These are phyloP conservation scores for Aphodius sticticus DNA, from an alignment of 2,888 invertebrate species.

Conservation along the genomic window DNA sequence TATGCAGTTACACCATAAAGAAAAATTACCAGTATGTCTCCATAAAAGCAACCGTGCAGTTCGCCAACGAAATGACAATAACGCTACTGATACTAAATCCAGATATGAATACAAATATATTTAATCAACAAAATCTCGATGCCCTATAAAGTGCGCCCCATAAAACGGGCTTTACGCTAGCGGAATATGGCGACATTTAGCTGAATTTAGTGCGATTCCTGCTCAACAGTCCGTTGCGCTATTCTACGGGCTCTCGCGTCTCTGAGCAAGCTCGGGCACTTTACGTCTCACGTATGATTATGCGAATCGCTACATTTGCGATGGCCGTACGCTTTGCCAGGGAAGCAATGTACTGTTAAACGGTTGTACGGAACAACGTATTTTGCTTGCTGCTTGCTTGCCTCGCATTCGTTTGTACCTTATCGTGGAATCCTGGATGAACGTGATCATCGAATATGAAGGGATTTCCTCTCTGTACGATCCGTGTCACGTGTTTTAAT, in stretches of 20 bases:
- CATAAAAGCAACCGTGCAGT: background rate
- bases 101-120: constrained; percentile 5
- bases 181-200: constrained; percentile 14
- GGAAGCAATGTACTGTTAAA: constrained; percentile 49
- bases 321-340: constrained; percentile 32
- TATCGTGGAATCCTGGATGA: background rate
- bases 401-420: background rate
- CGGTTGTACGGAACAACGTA: constrained; percentile 45
- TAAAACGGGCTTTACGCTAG: constrained; percentile 9
- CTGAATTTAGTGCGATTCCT: constrained; percentile 4
- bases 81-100: background rate
- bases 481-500: background rate
- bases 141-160: constrained; percentile 7
- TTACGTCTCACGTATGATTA: constrained; percentile 39
- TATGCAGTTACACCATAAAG: constrained; percentile 10
- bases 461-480: background rate
- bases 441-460: background rate
- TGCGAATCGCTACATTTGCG: constrained; percentile 42
- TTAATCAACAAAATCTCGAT: background rate
- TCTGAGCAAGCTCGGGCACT: background rate
- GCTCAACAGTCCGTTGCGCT: constrained; percentile 4
- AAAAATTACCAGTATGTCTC: background rate
- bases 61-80: constrained; percentile 8
- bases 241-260: background rate
- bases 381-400: constrained; percentile 25